A percentile compares a stretch with the other conserved stretches of the same genome.
phyloP scores from a whole-genome alignment of 2,888 invertebrate genomes.

The Stegana nigrithorax region DNA sequence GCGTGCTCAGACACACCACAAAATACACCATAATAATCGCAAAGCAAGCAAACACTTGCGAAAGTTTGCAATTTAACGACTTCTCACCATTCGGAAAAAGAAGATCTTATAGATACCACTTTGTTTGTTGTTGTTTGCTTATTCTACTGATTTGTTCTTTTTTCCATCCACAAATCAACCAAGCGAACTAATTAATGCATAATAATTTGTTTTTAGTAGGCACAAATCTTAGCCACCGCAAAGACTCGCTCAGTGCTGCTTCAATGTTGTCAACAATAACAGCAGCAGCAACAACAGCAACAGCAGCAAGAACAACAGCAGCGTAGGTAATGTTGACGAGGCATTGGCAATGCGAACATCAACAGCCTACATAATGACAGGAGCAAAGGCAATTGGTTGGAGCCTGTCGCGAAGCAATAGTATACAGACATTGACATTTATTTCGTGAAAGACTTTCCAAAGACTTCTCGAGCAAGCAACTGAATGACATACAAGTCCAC shows the following conservation, averaged over 20 bases:
- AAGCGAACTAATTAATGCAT: constrained; percentile 8
- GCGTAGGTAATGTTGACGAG: too few species aligned
- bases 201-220: constrained; percentile 4
- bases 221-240: neutral
- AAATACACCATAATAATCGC: neutral
- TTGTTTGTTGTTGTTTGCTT: too few species aligned
- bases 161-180: constrained; percentile 2
- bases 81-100: too few species aligned
- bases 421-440: constrained; percentile 18
- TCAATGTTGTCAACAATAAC: constrained; percentile 8
- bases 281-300: neutral
- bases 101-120: too few species aligned
- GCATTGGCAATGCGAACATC: neutral
- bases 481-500: too few species aligned
- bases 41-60: neutral
- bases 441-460: neutral
- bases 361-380: too few species aligned
- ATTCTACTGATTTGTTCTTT: too few species aligned
- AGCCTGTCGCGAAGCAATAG: too few species aligned
- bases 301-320: neutral
- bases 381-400: too few species aligned
- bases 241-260: neutral
- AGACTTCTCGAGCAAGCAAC: neutral
- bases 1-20: neutral
- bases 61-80: neutral